Evolutionary conservation across 2,797 vertebrate genomes (phyloP), one percentile per base, ranked within the genome.

Genomic region (Melanotaenia boesemani): DNA sequence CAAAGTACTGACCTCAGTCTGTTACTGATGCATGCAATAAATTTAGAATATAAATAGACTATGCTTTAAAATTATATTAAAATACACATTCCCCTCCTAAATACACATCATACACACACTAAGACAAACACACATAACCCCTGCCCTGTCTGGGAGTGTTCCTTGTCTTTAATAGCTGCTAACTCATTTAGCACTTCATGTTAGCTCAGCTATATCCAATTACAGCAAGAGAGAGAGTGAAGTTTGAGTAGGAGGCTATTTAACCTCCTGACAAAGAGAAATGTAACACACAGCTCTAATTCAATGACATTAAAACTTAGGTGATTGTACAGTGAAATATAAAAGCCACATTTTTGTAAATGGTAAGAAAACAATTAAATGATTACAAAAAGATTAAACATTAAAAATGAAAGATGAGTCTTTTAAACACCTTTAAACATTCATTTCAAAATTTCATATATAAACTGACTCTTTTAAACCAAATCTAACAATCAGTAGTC

Each of bases 151-250:
- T 86, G 73, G 48, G 58, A 83, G 72, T 78, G 66, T 82, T 86
- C 55, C 83, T 84, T 76, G 83, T 84, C 69, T 86, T 69, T 87
- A 90, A 88, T 84, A 87, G 84, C 84, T 78, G 80, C 79, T 90
- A 90, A 91, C 81, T 89, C 87, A 85, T 90, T 93, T 91, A 88
- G 84, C 81, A 87, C 87, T 90, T 90, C 79, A 88, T 90, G 88
- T 91, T 90, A 92, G 88, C 88, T 86, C 86, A 82, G 76, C 86
- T 87, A 84, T 82, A 91, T 92, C 88, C 86, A 92, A 92, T 91
- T 92, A 90, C 76, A 72, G 80, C 72, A 58, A 69, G 70, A 74
- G 67, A 70, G 66, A 79, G 72, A 76, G 67, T 80, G 73, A 82
- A 82, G 87, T 82, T 81, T 71, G 81, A 88, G 86, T 77, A 79